Evolutionary conservation across 2,797 vertebrate species (phyloP).

Genomic region (Propithecus deckenii): DNA sequence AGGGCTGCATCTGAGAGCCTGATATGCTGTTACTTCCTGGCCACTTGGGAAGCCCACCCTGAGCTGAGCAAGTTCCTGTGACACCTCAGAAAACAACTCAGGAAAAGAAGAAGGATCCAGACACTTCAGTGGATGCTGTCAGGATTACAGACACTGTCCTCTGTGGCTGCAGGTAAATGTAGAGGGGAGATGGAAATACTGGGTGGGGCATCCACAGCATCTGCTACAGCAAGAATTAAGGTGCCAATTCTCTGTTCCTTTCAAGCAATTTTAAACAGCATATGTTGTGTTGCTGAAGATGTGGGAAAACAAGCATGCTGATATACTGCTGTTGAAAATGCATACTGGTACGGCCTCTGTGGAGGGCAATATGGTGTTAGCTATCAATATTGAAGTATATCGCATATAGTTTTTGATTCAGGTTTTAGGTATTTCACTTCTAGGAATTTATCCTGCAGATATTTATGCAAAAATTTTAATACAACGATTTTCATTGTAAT

Average conservation of each 20-base stretch:
- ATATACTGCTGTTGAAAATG: not conserved
- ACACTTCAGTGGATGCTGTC: not conserved
- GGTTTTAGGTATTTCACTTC: not conserved
- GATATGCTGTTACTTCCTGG: not conserved
- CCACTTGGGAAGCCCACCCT: not conserved
- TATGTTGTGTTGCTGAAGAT: not conserved
- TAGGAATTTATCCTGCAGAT: not conserved
- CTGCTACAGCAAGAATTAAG: not conserved
- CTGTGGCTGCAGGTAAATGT: not conserved
- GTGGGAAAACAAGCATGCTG: not conserved
- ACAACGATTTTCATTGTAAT: not conserved
- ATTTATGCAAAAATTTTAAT: not conserved
- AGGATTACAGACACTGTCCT: not conserved
- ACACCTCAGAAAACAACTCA: not conserved
- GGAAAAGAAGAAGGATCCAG: not conserved
- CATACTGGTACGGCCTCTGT: not conserved
- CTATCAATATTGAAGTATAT: not conserved
- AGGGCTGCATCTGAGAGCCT: not conserved
- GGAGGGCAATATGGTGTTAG: not conserved
- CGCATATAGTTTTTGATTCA: not conserved
- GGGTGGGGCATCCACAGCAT: not conserved
- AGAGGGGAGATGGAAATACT: not conserved
- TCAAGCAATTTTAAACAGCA: not conserved
- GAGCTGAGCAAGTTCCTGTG: not conserved
- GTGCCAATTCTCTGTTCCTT: not conserved